Percentiles rank a stretch among this genome's conserved stretches.
These are phyloP conservation scores for Paramisgurnus dabryanus DNA, from an alignment of 2,113 vertebrate species.

Conservation along the genomic window DNA sequence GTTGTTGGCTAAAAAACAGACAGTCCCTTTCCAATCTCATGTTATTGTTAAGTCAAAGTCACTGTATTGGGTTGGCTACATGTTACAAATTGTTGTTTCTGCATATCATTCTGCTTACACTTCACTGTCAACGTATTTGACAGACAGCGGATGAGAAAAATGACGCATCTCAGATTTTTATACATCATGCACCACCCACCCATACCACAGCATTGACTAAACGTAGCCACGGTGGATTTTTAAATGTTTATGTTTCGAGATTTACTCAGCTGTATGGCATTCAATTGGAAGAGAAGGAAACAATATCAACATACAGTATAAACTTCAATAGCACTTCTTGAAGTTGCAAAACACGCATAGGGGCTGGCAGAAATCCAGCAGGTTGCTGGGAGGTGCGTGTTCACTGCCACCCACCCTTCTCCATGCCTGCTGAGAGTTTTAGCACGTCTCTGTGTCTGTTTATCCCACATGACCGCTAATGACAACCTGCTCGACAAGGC, in stretches of 20 bases:
- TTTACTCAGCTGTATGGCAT: background rate
- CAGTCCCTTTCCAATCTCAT: too few species aligned
- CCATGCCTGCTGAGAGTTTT: constrained; percentile 53
- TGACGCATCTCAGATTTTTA: too few species aligned
- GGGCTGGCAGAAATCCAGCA: constrained; percentile 46
- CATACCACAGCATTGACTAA: background rate
- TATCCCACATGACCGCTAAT: constrained; percentile 60
- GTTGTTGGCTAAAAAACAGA: too few species aligned
- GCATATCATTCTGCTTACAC: too few species aligned
- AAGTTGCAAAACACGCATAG: constrained; percentile 50
- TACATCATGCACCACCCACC: too few species aligned
- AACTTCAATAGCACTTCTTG: constrained; percentile 40
- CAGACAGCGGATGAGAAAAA: too few species aligned
- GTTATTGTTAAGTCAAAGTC: too few species aligned
- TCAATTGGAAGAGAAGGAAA: background rate
- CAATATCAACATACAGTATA: constrained; percentile 19
- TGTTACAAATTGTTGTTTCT: too few species aligned
- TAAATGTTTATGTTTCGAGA: background rate
- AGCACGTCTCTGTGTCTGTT: constrained; percentile 59
- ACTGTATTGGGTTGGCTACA: too few species aligned
- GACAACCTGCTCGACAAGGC: constrained; percentile 40
- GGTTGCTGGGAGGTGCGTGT: constrained; percentile 36
- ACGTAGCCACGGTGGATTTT: background rate
- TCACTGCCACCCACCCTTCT: constrained; percentile 42
- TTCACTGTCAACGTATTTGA: too few species aligned